Evolutionary conservation across 2,113 vertebrate species (phyloP), one percentile per base, ranked within the genome.

Genomic region (Hemiprocne comata): DNA sequence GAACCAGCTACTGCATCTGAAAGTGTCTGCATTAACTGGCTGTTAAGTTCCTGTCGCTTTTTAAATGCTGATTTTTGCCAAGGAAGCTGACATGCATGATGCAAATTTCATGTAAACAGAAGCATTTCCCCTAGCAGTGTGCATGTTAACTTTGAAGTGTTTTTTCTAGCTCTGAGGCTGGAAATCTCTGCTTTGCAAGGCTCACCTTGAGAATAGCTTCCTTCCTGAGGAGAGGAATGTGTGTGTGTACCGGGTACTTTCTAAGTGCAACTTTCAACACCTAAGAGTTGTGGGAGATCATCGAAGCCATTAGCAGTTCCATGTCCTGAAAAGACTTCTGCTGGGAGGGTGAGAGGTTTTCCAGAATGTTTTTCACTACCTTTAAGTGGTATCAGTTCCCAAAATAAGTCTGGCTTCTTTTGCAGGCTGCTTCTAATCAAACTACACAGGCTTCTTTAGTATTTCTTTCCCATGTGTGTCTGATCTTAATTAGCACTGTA

Each of bases 221-320:
- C 90, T 97, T 96, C 94, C 95, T 90, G 90, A 58, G 18, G 85
- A 71, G 86, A 76, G 83, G 61, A 92, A 86, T 78, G 71, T 40
- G 7, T n/a, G 0, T 81, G 76, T 85, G 94, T 61, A 17, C 38
- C 13, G 5, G 33, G 18, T 84, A 29, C 67, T 94, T 89, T 61
- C 58, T 7, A 71, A 46, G 94, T 87, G 96, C 66, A 80, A 2
- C 79, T 95, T 90, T 93, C 54, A 84, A 62, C 96, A 93, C 92
- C 61, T 90, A 5, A 4, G 24, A 50, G 50, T 29, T 69, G 57
- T 78, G 69, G 85, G 80, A 69, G 21, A 81, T 87, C 61, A 12
- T 40, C 44, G 23, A 50, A 75, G 90, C 93, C 77, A 83, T 96
- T 96, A 96, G 69, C 87, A 94, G 72, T 48, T 90, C 70, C n/a